Evolutionary conservation across 2,113 vertebrate genomes (phyloP).

Genomic region (Chaenogobius annularis): DNA sequence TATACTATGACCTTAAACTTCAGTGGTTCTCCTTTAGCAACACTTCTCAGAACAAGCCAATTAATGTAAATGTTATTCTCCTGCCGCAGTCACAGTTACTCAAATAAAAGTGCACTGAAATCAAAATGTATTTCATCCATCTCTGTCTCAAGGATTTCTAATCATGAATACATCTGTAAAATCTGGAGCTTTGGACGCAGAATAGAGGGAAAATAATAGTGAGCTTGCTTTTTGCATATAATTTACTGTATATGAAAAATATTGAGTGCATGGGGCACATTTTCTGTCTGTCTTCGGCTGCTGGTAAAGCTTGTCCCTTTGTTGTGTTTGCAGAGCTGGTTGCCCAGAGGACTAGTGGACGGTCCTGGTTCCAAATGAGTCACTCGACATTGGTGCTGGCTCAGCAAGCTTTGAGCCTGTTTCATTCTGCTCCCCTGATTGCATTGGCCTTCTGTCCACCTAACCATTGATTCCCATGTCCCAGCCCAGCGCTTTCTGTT

Average conservation of each 20-base stretch:
- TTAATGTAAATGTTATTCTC: constrained; percentile 33
- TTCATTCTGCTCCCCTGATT: constrained; percentile 75
- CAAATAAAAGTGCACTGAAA: constrained; percentile 62
- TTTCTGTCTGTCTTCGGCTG: constrained; percentile 26
- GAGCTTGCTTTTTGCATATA: constrained; percentile 7
- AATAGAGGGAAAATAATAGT: constrained; percentile 22
- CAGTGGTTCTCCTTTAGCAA: constrained; percentile 40
- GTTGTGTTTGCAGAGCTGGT: constrained; percentile 46
- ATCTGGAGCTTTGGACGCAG: constrained; percentile 26
- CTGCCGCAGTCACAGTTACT: constrained; percentile 26
- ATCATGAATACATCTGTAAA: constrained; percentile 51
- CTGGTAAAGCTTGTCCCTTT: constrained; percentile 48
- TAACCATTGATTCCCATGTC: constrained; percentile 70
- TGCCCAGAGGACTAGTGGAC: constrained; percentile 68
- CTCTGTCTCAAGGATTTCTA: constrained; percentile 60
- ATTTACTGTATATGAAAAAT: constrained; percentile 30
- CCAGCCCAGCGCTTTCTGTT: constrained; percentile 65
- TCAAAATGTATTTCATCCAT: constrained; percentile 74
- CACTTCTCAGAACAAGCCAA: constrained; percentile 28
- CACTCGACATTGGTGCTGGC: constrained; percentile 61
- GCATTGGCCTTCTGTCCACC: constrained; percentile 76
- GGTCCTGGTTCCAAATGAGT: constrained; percentile 63
- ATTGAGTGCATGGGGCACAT: constrained; percentile 31
- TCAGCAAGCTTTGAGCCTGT: constrained; percentile 70
- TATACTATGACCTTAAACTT: constrained; percentile 41